Evolutionary conservation across 1,140 invertebrate genomes (phyloP).

Genomic region (Macrostomum lignano): DNA sequence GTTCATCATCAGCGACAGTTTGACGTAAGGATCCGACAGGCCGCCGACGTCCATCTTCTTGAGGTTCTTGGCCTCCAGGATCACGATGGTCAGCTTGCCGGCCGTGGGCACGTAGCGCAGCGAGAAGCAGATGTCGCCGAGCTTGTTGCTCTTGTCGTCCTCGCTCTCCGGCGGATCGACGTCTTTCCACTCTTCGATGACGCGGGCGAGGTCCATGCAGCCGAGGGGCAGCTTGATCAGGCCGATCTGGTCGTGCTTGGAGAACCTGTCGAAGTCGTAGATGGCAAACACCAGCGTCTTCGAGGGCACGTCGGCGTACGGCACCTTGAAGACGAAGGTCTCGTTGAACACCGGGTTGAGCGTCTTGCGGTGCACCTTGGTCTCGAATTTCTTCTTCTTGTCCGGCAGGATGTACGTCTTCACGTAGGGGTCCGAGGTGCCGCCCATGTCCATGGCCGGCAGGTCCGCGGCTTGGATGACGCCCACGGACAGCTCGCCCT

Average conservation of each 20-base stretch:
- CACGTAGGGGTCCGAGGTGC: constrained; percentile 96
- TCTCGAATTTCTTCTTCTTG: constrained; percentile 99
- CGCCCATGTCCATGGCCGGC: constrained; percentile 90
- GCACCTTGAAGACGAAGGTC: constrained; percentile 95
- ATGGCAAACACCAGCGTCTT: constrained; percentile 94
- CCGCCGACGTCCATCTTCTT: constrained; percentile 99
- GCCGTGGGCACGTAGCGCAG: constrained; percentile 88
- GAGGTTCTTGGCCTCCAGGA: constrained; percentile 87
- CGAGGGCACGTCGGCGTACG: constrained; percentile 86
- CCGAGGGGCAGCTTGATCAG: constrained; percentile 90
- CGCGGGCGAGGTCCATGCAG: constrained; percentile 84
- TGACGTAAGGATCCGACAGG: constrained; percentile 76
- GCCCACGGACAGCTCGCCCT: constrained; percentile 74
- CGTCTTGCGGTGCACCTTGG: constrained; percentile 95
- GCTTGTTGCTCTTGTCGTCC: constrained; percentile 69
- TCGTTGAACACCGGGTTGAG: constrained; percentile 94
- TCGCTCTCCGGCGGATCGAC: constrained; percentile 86
- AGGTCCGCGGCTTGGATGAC: constrained; percentile 92
- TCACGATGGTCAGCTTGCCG: constrained; percentile 84
- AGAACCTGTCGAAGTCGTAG: constrained; percentile 97
- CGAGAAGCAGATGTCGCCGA: constrained; percentile 97
- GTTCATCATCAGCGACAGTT: constrained; percentile 96
- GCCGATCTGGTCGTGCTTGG: constrained; percentile 97
- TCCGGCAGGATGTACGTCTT: constrained; percentile 90
- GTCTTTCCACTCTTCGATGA: constrained; percentile 95